Conservation (phyloP, 2,113 vertebrate genomes). For the Podarcis raffonei region DNA sequence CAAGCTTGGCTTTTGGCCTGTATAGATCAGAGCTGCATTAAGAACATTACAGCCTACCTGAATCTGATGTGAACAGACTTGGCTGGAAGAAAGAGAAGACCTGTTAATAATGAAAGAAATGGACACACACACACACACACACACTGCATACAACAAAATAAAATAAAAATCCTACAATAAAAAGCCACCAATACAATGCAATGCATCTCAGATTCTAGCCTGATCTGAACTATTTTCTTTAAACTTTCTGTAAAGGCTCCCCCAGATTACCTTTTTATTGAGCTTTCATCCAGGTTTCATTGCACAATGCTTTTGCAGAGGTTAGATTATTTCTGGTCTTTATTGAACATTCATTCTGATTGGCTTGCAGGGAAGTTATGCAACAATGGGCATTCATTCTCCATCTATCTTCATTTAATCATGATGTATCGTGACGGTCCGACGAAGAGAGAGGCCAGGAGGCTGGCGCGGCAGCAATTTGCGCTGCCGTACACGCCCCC, state of each 20-base stretch:
- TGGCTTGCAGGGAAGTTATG: too few relatives aligned
- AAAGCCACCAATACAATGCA: constrained; percentile 9
- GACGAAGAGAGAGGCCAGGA: too few relatives aligned
- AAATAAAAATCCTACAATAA: constrained; percentile 13
- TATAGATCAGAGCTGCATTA: constrained; percentile 57
- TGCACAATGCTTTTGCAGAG: too few relatives aligned
- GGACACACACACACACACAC: neutral
- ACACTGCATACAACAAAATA: neutral
- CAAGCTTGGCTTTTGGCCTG: constrained; percentile 28
- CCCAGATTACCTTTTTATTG: too few relatives aligned
- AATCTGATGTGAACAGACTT: constrained; percentile 28
- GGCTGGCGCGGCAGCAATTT: too few relatives aligned
- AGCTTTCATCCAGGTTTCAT: too few relatives aligned
- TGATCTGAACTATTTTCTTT: neutral
- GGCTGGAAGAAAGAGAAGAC: constrained; percentile 30
- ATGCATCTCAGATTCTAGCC: neutral
- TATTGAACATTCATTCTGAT: too few relatives aligned
- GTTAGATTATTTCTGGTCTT: too few relatives aligned
- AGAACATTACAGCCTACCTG: constrained; percentile 46
- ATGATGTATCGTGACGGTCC: too few relatives aligned
- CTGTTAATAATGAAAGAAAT: constrained; percentile 24
- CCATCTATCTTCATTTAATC: too few relatives aligned
- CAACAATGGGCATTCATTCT: too few relatives aligned
- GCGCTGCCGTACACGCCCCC: too few relatives aligned
- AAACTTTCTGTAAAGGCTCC: neutral